Evolutionary conservation across 2,888 invertebrate species (phyloP).

Genomic region (Erebia ligea): DNA sequence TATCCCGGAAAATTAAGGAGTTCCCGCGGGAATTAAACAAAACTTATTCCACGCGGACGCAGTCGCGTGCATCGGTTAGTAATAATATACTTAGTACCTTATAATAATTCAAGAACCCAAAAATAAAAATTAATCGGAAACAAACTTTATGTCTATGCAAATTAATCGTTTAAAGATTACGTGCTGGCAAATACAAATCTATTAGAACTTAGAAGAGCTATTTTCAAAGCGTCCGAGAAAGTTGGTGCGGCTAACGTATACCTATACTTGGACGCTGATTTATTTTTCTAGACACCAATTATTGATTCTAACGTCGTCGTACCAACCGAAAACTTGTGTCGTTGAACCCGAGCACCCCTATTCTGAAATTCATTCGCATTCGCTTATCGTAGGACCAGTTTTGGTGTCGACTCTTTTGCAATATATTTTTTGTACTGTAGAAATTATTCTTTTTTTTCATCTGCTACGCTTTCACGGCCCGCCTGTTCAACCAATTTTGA

Average conservation of each 20-base stretch:
- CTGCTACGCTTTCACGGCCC: too few species aligned
- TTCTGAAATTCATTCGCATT: slow-evolving; percentile 50
- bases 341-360: slow-evolving; percentile 60
- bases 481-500: too few species aligned
- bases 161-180: background rate
- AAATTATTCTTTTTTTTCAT: too few species aligned
- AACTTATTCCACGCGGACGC: too few species aligned
- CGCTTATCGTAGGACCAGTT: slow-evolving; percentile 29
- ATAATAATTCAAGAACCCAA: too few species aligned
- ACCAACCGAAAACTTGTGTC: slow-evolving; percentile 56
- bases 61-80: too few species aligned
- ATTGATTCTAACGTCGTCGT: slow-evolving; percentile 55
- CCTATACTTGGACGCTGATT: slow-evolving; percentile 41
- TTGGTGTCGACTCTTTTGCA: slow-evolving; percentile 18
- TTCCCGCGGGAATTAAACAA: too few species aligned
- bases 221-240: slow-evolving; percentile 26
- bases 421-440: background rate
- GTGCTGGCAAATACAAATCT: background rate
- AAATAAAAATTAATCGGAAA: too few species aligned
- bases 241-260: slow-evolving; percentile 20
- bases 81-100: too few species aligned
- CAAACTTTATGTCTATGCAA: too few species aligned
- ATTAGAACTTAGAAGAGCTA: background rate
- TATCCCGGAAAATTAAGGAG: too few species aligned
- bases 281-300: slow-evolving; percentile 53